A percentile compares a stretch with the other conserved stretches of the same genome.
Conservation (phyloP, 2,888 invertebrate genomes). For the Dysmachus trigonus region DNA sequence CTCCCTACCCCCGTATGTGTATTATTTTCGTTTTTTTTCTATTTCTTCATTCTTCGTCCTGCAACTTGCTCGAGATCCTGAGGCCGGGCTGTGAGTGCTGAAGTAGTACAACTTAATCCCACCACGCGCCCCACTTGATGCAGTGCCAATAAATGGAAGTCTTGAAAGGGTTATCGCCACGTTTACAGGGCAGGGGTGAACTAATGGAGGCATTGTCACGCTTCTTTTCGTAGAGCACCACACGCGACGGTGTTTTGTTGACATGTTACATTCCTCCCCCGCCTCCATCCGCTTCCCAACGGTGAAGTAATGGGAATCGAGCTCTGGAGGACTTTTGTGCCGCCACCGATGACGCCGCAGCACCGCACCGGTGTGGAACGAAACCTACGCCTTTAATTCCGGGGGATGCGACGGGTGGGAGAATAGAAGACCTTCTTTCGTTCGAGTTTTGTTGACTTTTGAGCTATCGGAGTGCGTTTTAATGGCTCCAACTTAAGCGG, state of each 20-base stretch:
- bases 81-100: neutral
- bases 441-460: slow-evolving; percentile 32
- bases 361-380: neutral
- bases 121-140: slow-evolving; percentile 21
- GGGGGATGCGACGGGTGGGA: neutral
- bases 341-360: neutral
- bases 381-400: neutral
- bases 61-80: neutral
- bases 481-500: slow-evolving; percentile 8
- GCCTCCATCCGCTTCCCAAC: neutral
- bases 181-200: neutral
- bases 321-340: neutral
- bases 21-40: neutral
- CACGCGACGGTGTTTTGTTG: slow-evolving; percentile 37
- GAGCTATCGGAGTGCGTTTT: slow-evolving; percentile 18
- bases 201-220: slow-evolving; percentile 39
- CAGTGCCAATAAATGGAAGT: slow-evolving; percentile 41
- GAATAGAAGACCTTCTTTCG: neutral
- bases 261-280: slow-evolving; percentile 1
- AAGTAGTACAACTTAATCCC: slow-evolving; percentile 27
- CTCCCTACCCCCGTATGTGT: neutral
- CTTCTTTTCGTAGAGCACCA: neutral
- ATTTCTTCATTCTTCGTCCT: neutral
- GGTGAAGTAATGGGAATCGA: neutral
- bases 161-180: slow-evolving; percentile 37